Evolutionary conservation across 2,888 invertebrate species (phyloP).

Genomic region (Arctia plantaginis): DNA sequence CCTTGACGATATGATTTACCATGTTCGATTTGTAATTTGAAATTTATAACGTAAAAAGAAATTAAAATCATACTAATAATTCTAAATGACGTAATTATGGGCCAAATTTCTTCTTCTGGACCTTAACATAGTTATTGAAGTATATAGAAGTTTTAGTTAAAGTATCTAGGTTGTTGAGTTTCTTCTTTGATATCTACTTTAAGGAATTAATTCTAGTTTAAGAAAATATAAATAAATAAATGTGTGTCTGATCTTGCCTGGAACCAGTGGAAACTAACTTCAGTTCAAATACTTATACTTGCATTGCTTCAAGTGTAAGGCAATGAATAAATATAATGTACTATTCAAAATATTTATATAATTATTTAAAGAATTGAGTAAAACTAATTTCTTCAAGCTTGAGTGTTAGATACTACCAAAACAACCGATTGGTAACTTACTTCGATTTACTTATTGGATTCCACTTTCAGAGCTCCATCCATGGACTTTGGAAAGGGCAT

Average conservation of each 20-base stretch:
- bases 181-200: not conserved
- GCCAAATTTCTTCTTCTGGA: not conserved
- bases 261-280: not conserved
- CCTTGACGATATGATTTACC: not conserved
- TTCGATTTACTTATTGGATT: not conserved
- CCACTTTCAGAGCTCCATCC: not conserved
- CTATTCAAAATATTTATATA: not conserved
- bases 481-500: conserved; percentile 1
- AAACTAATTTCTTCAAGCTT: not conserved
- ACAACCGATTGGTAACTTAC: not conserved
- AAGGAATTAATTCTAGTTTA: not conserved
- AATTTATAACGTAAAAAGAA: not conserved
- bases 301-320: not conserved
- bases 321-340: not conserved
- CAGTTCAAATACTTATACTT: not conserved
- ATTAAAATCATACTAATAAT: not conserved
- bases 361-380: not conserved
- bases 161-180: not conserved
- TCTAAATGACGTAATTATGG: not conserved
- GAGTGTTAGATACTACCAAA: not conserved
- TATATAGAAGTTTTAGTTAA: not conserved
- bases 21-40: not conserved
- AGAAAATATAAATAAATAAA: not conserved
- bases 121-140: too few relatives aligned
- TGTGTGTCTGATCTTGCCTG: not conserved